These are phyloP conservation scores for Ceratotherium simum DNA, from an alignment of 2,113 vertebrate species.

Conservation along the genomic window DNA sequence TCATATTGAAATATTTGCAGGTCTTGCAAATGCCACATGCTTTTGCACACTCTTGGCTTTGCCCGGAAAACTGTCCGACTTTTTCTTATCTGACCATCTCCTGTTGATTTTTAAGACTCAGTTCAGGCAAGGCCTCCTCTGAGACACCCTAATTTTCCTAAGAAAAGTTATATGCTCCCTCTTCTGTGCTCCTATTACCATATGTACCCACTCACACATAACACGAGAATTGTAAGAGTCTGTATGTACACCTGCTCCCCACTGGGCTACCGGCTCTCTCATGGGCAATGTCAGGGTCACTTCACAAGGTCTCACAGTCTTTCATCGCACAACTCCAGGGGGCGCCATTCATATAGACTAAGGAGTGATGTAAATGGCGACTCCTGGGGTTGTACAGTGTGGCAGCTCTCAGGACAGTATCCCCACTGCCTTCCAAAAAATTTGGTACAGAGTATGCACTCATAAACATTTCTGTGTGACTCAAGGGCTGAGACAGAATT, in stretches of 20 bases:
- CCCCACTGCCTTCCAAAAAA: neutral
- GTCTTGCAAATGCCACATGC: neutral
- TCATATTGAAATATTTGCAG: neutral
- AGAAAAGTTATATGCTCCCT: neutral
- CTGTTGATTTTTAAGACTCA: neutral
- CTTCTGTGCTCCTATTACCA: neutral
- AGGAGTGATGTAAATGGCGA: neutral
- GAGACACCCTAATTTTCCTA: neutral
- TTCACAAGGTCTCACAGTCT: neutral
- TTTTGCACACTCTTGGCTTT: neutral
- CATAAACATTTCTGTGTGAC: neutral
- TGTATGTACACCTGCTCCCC: neutral
- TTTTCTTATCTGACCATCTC: neutral
- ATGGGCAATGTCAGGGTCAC: neutral
- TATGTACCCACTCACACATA: neutral
- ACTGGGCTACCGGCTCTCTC: neutral
- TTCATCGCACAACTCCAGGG: neutral
- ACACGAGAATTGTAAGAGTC: neutral
- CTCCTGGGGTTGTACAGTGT: neutral
- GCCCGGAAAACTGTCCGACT: neutral
- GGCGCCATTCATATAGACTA: neutral
- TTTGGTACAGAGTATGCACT: neutral
- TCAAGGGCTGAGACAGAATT: neutral
- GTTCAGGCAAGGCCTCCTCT: neutral
- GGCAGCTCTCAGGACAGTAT: neutral